Conservation (phyloP, 2,113 vertebrate species). For the Sylvia atricapilla region DNA sequence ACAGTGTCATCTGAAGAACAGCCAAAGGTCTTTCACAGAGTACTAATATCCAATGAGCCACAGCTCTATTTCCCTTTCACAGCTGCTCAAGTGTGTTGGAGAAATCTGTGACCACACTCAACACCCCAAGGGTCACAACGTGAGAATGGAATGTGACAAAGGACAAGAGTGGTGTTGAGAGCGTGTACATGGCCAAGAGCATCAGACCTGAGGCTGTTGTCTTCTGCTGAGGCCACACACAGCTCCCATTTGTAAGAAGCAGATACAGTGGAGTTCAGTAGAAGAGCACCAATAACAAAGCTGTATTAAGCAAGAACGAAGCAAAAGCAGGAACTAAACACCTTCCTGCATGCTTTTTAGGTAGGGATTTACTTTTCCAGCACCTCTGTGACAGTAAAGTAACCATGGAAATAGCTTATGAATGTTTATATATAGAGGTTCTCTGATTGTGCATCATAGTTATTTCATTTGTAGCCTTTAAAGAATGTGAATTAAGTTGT, state of each 20-base stretch:
- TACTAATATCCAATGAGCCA: neutral
- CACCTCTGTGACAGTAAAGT: neutral
- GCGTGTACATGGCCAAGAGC: rapidly evolving
- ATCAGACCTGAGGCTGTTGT: neutral
- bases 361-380: neutral
- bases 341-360: neutral
- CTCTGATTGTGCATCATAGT: neutral
- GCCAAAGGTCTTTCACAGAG: neutral
- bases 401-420: neutral
- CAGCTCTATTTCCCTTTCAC: neutral
- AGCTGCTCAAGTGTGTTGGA: neutral
- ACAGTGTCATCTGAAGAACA: neutral
- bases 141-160: neutral
- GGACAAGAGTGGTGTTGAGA: neutral
- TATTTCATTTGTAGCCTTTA: slow-evolving; percentile 32
- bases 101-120: neutral
- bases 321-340: neutral
- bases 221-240: neutral
- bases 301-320: neutral
- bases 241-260: neutral
- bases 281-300: neutral
- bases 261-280: neutral
- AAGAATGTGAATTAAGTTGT: slow-evolving; percentile 43
- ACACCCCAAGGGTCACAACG: neutral
- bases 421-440: neutral